These are phyloP conservation scores for Druon quercuslanigerum DNA, from an alignment of 1,140 invertebrate species.

Conservation along the genomic window DNA sequence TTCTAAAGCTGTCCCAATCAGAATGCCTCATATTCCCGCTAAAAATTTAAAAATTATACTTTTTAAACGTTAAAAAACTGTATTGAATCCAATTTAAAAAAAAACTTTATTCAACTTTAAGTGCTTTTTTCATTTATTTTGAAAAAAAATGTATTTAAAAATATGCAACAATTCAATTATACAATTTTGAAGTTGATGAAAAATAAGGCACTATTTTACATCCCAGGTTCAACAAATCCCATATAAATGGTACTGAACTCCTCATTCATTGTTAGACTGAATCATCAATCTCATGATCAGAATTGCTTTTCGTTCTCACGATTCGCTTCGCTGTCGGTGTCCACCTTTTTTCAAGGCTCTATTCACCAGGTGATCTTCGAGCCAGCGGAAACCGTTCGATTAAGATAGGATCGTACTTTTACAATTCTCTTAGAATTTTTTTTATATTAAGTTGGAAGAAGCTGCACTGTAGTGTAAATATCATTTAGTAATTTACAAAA, in stretches of 20 bases:
- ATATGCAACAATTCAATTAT: background rate
- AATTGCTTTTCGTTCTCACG: background rate
- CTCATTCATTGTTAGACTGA: background rate
- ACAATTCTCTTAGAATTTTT: background rate
- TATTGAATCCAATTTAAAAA: too few species aligned
- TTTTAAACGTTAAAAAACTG: too few species aligned
- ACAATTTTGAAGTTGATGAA: background rate
- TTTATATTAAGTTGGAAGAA: background rate
- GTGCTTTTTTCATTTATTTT: too few species aligned
- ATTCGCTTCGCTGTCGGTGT: background rate
- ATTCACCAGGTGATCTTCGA: background rate
- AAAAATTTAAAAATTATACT: too few species aligned
- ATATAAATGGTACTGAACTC: too few species aligned
- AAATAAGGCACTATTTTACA: background rate
- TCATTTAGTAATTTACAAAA: conserved; percentile 6
- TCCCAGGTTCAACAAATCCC: too few species aligned
- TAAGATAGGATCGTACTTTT: conserved; percentile 25
- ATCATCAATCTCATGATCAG: background rate
- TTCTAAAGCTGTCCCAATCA: too few species aligned
- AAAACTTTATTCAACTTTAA: too few species aligned
- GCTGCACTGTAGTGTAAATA: conserved; percentile 30
- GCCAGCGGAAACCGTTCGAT: background rate
- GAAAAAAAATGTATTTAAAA: too few species aligned
- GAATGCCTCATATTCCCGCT: too few species aligned
- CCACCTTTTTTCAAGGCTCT: background rate